A percentile compares a stretch with the other conserved stretches of the same genome.
Evolutionary conservation across 2,113 vertebrate genomes (phyloP).

Genomic region (Patagioenas fasciata): DNA sequence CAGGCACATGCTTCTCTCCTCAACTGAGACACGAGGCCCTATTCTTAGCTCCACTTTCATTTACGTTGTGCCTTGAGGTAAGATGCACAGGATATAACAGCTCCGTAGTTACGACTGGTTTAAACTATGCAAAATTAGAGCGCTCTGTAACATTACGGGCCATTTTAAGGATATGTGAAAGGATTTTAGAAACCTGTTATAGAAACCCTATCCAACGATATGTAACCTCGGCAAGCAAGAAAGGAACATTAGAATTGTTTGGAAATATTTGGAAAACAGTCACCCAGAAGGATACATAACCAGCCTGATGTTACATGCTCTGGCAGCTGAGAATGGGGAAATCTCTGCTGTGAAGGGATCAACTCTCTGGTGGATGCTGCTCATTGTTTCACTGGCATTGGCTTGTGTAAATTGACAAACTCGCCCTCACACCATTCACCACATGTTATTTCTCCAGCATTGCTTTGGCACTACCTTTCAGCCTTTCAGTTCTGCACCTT

Average conservation of each 20-base stretch:
- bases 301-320: neutral
- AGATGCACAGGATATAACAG: conserved; percentile 45
- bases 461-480: neutral
- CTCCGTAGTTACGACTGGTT: conserved; percentile 3
- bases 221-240: neutral
- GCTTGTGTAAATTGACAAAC: neutral
- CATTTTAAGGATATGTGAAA: conserved; percentile 1
- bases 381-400: neutral
- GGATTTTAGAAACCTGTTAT: neutral
- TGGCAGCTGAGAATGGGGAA: neutral
- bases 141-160: neutral
- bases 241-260: neutral
- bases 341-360: neutral
- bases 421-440: neutral
- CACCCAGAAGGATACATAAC: neutral
- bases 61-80: conserved; percentile 41
- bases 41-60: conserved; percentile 59
- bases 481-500: neutral
- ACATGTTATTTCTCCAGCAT: neutral
- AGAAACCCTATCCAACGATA: neutral
- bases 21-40: conserved; percentile 47
- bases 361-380: neutral
- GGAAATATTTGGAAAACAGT: neutral
- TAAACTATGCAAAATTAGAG: conserved; percentile 37
- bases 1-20: conserved; percentile 40